Percentiles rank a stretch among this genome's conserved stretches.
These are phyloP conservation scores for Sebastes diploproa DNA, from an alignment of 2,797 vertebrate species.

Conservation along the genomic window DNA sequence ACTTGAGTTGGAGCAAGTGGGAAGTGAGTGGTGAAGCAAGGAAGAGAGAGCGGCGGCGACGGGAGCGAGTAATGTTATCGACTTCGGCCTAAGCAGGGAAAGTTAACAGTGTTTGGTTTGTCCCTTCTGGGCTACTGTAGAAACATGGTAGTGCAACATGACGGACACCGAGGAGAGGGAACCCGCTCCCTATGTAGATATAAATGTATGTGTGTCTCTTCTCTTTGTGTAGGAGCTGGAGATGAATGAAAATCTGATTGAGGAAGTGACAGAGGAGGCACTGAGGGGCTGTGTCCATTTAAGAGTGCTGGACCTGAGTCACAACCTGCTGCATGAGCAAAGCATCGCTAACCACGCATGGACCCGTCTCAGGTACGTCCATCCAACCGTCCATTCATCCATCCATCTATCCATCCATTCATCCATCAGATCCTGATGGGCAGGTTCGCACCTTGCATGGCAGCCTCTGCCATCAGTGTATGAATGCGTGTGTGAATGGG, in stretches of 20 bases:
- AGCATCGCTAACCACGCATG: conserved; percentile 69
- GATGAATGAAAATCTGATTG: conserved; percentile 77
- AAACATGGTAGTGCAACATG: fast-evolving
- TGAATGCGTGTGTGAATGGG: too few relatives aligned
- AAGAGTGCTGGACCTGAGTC: conserved; percentile 80
- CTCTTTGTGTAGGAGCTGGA: conserved; percentile 73
- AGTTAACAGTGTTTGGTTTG: too few relatives aligned
- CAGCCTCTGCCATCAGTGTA: too few relatives aligned
- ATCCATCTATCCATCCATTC: neutral
- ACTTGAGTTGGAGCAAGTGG: too few relatives aligned
- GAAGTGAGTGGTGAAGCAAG: too few relatives aligned
- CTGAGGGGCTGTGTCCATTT: conserved; percentile 76
- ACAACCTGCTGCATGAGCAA: conserved; percentile 82
- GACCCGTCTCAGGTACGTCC: conserved; percentile 75
- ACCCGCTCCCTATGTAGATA: too few relatives aligned
- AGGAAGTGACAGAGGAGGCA: conserved; percentile 71
- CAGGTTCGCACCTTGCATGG: fast-evolving
- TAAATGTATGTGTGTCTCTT: neutral
- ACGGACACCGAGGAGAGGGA: fast-evolving
- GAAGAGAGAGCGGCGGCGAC: too few relatives aligned
- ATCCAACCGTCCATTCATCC: neutral
- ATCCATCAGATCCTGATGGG: neutral
- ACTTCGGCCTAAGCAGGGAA: too few relatives aligned
- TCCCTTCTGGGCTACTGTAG: too few relatives aligned
- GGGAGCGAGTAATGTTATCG: too few relatives aligned